phyloP scores from a whole-genome alignment of 2,888 invertebrate genomes.

The Pseudococcus jackbeardsleyi region DNA sequence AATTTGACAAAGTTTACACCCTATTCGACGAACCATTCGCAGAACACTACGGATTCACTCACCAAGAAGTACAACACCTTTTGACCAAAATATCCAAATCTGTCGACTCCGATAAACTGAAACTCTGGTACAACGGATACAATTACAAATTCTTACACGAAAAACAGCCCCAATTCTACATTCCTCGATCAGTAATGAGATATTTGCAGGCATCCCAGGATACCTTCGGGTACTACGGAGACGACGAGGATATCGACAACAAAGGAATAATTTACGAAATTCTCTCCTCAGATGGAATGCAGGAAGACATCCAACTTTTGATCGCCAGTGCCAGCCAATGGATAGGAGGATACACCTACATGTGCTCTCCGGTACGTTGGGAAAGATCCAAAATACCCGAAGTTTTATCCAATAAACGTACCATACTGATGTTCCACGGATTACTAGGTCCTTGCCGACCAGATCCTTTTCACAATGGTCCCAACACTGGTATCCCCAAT shows the following conservation, averaged over 20 bases:
- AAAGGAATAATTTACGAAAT: background rate
- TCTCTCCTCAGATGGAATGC: background rate
- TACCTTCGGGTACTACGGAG: background rate
- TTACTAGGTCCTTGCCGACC: background rate
- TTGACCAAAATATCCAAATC: background rate
- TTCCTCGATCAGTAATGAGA: background rate
- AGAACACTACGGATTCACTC: background rate
- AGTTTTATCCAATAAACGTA: background rate
- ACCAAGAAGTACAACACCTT: background rate
- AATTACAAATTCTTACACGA: background rate
- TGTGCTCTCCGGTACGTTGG: background rate
- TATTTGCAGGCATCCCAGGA: background rate
- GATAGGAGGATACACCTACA: background rate
- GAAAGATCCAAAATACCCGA: background rate
- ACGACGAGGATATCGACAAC: background rate
- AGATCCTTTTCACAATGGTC: background rate
- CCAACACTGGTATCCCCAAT: background rate
- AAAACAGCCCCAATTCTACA: background rate
- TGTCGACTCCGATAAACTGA: background rate
- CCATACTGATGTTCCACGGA: background rate
- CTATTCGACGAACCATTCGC: background rate
- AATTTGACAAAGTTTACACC: background rate
- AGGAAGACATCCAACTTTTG: background rate
- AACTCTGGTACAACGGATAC: background rate
- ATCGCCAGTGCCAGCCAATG: background rate